phyloP scores from a whole-genome alignment of 2,888 invertebrate species.

The Acanthacorydalis orientalis region DNA sequence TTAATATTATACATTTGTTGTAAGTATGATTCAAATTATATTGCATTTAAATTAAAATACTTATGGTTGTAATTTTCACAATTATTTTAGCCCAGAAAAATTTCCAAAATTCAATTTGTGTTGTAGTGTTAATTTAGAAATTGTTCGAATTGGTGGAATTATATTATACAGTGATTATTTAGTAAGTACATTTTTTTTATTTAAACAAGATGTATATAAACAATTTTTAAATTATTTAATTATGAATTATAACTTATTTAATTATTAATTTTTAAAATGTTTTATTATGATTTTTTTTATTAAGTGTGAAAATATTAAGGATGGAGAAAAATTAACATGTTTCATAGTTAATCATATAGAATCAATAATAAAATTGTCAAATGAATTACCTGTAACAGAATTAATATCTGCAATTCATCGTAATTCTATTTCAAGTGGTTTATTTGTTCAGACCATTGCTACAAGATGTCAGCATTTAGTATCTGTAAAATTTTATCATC shows the following conservation, averaged over 20 bases:
- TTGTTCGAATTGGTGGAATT: constrained; percentile 47
- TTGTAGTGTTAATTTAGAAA: constrained; percentile 36
- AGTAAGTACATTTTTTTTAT: constrained; percentile 28
- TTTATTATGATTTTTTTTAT: constrained; percentile 15
- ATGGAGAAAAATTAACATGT: constrained; percentile 61
- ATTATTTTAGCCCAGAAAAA: constrained; percentile 7
- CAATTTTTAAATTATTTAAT: no score
- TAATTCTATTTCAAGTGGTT: constrained; percentile 47
- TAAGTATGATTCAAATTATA: constrained; percentile 7
- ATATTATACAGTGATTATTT: constrained; percentile 66
- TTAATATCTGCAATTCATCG: constrained; percentile 40
- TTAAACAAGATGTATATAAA: no score
- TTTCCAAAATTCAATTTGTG: constrained; percentile 7
- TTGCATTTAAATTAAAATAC: not conserved
- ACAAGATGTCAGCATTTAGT: not conserved
- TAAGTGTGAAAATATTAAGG: constrained; percentile 48
- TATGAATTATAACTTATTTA: no score
- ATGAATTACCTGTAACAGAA: constrained; percentile 49
- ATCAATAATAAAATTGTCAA: constrained; percentile 43
- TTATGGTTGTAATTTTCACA: not conserved
- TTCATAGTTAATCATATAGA: constrained; percentile 55
- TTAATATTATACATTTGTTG: constrained; percentile 14
- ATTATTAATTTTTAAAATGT: not conserved
- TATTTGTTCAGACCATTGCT: constrained; percentile 33
- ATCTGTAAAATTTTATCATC: no score